Evolutionary conservation across 2,113 vertebrate genomes (phyloP).

Genomic region (Nestor notabilis): DNA sequence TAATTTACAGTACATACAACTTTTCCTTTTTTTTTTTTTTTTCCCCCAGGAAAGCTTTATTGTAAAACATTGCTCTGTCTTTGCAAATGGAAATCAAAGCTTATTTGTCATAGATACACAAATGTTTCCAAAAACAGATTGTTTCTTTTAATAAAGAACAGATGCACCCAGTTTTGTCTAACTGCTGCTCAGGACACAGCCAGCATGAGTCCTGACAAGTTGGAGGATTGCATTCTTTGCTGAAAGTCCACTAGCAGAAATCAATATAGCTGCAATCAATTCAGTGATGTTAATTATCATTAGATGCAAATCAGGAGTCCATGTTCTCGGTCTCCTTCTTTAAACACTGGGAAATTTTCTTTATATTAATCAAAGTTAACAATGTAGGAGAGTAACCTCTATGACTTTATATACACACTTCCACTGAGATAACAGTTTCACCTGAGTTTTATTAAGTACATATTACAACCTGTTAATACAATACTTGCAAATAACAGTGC

Average conservation of each 20-base stretch:
- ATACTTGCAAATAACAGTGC: neutral
- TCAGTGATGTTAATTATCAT: neutral
- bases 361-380: neutral
- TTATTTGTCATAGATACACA: neutral
- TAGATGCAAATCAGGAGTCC: neutral
- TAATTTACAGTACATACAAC: neutral
- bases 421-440: neutral
- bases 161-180: neutral
- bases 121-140: neutral
- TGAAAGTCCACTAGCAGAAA: neutral
- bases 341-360: neutral
- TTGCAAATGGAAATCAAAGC: neutral
- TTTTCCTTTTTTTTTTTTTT: neutral
- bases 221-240: neutral
- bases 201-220: neutral
- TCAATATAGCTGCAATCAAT: neutral
- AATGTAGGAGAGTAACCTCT: neutral
- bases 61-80: neutral
- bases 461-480: neutral
- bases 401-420: neutral
- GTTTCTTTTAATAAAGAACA: neutral
- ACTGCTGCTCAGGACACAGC: neutral
- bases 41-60: neutral
- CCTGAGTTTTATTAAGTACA: neutral
- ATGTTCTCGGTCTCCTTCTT: neutral